phyloP scores from a whole-genome alignment of 2,113 vertebrate species.

The Hiodon alosoides region DNA sequence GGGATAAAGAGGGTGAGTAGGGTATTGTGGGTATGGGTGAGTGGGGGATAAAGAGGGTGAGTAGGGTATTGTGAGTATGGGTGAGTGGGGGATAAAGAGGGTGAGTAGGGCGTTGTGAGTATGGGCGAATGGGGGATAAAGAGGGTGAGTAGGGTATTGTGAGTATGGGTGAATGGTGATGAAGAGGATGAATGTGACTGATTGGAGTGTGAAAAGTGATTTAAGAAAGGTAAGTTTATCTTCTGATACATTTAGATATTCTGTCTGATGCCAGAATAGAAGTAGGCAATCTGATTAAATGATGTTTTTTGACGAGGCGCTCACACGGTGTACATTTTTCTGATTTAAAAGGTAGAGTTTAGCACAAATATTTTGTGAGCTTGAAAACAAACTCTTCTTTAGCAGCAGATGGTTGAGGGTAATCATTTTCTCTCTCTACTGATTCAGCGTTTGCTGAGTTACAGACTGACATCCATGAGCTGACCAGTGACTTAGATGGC shows the following conservation, averaged over 20 bases:
- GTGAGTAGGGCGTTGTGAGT: too few relatives aligned
- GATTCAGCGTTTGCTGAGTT: constrained; percentile 88
- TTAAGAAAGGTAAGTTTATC: too few relatives aligned
- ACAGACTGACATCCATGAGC: constrained; percentile 92
- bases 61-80: background rate
- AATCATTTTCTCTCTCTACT: constrained; percentile 13
- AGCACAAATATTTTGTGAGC: too few relatives aligned
- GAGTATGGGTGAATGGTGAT: background rate
- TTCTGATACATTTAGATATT: too few relatives aligned
- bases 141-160: background rate
- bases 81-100: too few relatives aligned
- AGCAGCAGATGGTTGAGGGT: background rate
- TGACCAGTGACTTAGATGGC: constrained; percentile 92
- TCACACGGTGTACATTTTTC: too few relatives aligned
- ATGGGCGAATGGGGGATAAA: too few relatives aligned
- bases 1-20: background rate
- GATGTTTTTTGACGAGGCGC: too few relatives aligned
- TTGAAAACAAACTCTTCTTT: background rate
- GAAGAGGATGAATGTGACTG: background rate
- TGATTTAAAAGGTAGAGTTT: background rate
- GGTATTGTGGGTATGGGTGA: constrained; percentile 34
- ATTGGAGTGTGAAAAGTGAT: too few relatives aligned
- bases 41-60: background rate
- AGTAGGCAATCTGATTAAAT: too few relatives aligned
- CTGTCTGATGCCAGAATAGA: too few relatives aligned